Base-by-base conservation (phyloP, 2,797 vertebrate species). In the Pteronotus mesoamericanus region DNA sequence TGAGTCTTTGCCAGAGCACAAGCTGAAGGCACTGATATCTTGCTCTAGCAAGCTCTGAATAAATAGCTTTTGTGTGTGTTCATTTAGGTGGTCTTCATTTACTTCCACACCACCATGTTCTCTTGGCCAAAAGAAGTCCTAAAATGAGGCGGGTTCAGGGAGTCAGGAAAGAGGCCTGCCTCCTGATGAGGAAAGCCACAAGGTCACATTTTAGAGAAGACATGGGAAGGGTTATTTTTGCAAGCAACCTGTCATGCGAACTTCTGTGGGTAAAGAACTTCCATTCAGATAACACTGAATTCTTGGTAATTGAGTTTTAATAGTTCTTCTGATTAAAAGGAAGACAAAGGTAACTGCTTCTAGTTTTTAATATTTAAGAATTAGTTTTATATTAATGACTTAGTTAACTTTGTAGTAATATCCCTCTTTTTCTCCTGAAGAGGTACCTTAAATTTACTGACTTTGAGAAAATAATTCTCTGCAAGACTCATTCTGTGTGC, bases 291-390 rank as follows among this genome's bases (percentile, higher is more conserved):
- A 86, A 34, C 42, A 37, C 0, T 64, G 12, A 66, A 86, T 61
- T 74, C 2, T 80, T 53, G 68, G 61, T 89, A 3, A 61, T 94
- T 93, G 22, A 59, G 4, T 84, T 93, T 83, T 66, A 78, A 84
- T 44, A 64, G 59, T 24, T 34, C 4, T 74, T 37, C 3, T 19
- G 69, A 42, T 71, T 59, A 69, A 69, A 69, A 69, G 39, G 9
- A 61, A 93, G 19, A 75, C 1, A 53, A 87, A 82, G 2, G 8
- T 42, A 86, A 91, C 46, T 79, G 2, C 19, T 61, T 69, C 8
- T 83, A 77, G 87, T 29, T 46, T 94, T 96, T 91, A 79, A 19
- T 82, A 32, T 46, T 59, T 86, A 44, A 89, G 59, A 92, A 80
- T 78, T 91, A 72, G 19, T 51, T 78, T 94, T 37, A 86, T 5